phyloP scores from a whole-genome alignment of 2,888 invertebrate species.

The Coelopa pilipes region DNA sequence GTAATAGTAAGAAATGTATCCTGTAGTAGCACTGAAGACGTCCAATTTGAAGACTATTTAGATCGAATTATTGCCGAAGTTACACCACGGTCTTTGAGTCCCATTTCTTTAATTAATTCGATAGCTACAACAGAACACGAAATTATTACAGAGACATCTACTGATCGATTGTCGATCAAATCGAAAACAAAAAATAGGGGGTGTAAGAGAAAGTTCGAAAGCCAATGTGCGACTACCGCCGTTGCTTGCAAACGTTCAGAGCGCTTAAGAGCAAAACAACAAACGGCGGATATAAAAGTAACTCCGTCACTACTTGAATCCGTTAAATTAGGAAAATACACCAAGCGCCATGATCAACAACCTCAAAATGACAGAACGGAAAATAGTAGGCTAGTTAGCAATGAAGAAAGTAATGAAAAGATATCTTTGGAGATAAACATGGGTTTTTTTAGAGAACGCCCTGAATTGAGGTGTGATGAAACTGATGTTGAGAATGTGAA shows the following conservation, averaged over 20 bases:
- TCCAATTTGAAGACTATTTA: neutral
- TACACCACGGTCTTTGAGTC: neutral
- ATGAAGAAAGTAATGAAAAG: neutral
- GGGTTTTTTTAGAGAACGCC: constrained; percentile 42
- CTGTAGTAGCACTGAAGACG: neutral
- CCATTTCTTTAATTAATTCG: neutral
- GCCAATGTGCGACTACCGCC: constrained; percentile 23
- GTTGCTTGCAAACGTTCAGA: constrained; percentile 45
- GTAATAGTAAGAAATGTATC: neutral
- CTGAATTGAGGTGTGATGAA: neutral
- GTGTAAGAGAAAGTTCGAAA: constrained; percentile 41
- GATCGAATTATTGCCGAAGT: neutral
- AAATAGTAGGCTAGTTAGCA: neutral
- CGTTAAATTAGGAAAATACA: constrained; percentile 17
- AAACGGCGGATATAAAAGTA: neutral
- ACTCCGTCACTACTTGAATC: neutral
- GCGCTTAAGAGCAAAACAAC: constrained; percentile 43
- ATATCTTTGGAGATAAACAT: neutral
- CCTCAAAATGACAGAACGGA: neutral
- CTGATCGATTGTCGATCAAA: neutral
- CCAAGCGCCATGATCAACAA: neutral
- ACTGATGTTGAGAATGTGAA: neutral
- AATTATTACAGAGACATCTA: neutral
- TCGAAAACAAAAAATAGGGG: constrained; percentile 33
- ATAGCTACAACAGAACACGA: constrained; percentile 7